These are phyloP conservation scores for Aethina tumida DNA, from an alignment of 1,140 invertebrate species.

Conservation along the genomic window DNA sequence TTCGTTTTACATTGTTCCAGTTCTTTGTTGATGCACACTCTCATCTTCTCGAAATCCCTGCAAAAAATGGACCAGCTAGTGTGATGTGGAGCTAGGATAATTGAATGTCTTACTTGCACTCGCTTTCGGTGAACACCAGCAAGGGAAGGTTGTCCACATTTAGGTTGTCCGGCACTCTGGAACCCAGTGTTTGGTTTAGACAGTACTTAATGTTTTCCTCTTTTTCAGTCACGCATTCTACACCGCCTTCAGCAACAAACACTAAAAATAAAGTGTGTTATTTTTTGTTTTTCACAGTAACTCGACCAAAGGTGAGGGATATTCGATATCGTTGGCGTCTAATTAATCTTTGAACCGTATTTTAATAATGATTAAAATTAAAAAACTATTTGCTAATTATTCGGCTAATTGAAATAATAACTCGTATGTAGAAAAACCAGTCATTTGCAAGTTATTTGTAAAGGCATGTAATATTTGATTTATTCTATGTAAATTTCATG, in stretches of 20 bases:
- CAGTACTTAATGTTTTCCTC: constrained; percentile 51
- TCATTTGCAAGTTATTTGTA: too few relatives aligned
- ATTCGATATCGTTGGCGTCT: too few relatives aligned
- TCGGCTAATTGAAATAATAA: background rate
- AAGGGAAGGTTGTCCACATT: constrained; percentile 42
- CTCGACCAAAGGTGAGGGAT: too few relatives aligned
- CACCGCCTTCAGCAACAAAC: constrained; percentile 66
- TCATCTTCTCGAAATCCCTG: constrained; percentile 48
- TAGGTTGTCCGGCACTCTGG: constrained; percentile 35
- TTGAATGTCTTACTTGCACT: constrained; percentile 48
- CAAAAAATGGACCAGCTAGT: constrained; percentile 31
- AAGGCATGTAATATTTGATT: too few relatives aligned
- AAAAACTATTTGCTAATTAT: too few relatives aligned
- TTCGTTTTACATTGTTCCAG: constrained; percentile 59
- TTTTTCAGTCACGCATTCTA: constrained; percentile 57
- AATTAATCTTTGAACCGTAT: too few relatives aligned
- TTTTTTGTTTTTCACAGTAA: too few relatives aligned
- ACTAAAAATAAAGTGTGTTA: constrained; percentile 43
- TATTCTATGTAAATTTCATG: too few relatives aligned
- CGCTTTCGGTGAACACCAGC: constrained; percentile 41
- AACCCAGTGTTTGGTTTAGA: constrained; percentile 46
- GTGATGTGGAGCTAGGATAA: background rate
- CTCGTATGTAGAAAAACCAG: too few relatives aligned
- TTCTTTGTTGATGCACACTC: constrained; percentile 51
- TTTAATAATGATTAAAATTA: too few relatives aligned